These are phyloP conservation scores for Plectrocnemia conspersa DNA, from an alignment of 1,140 invertebrate species.

Conservation along the genomic window DNA sequence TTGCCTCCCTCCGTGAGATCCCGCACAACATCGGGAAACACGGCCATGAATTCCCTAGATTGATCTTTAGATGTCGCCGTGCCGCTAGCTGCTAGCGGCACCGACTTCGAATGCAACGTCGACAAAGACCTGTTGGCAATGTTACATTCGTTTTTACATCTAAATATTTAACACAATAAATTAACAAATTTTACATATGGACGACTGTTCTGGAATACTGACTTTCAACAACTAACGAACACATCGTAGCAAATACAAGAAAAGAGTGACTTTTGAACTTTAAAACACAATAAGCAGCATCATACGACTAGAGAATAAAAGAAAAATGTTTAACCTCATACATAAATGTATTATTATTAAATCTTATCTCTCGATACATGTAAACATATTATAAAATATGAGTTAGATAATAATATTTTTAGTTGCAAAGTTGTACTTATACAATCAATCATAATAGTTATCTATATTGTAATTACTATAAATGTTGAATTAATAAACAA, in stretches of 20 bases:
- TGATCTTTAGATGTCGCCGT: slow-evolving; percentile 69
- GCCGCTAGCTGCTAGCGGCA: slow-evolving; percentile 57
- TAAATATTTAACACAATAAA: neutral
- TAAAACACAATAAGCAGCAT: neutral
- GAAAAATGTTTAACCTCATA: too few species aligned
- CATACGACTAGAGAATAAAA: neutral
- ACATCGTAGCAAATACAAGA: slow-evolving; percentile 1
- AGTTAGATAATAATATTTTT: too few species aligned
- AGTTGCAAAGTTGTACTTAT: too few species aligned
- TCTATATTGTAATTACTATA: too few species aligned
- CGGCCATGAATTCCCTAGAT: slow-evolving; percentile 76
- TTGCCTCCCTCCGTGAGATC: slow-evolving; percentile 71
- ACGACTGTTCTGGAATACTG: neutral
- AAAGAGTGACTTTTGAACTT: neutral
- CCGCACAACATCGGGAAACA: slow-evolving; percentile 79
- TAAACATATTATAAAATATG: too few species aligned
- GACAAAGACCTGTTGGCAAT: slow-evolving; percentile 47
- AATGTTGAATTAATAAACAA: too few species aligned
- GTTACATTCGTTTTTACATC: neutral
- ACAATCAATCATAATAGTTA: too few species aligned
- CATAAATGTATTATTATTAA: too few species aligned
- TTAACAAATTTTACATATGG: neutral
- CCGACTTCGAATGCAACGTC: slow-evolving; percentile 50
- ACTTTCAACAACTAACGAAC: too few species aligned
- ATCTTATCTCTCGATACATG: too few species aligned